Base-by-base conservation (phyloP, 2,113 vertebrate genomes). In the Syngnathus scovelli region DNA sequence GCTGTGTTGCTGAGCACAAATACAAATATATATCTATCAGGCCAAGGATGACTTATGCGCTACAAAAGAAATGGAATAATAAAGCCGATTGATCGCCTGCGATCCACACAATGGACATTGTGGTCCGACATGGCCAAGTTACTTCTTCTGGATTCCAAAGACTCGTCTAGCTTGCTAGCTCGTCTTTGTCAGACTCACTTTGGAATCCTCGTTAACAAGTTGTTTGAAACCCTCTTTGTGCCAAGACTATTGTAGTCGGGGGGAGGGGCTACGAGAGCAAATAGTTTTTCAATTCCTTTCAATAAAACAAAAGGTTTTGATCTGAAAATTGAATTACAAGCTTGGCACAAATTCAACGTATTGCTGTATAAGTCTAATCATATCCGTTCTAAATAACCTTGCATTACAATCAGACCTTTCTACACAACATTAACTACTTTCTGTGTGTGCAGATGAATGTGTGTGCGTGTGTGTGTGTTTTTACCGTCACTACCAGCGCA, bases 21-120 rank as follows among this genome's bases (percentile, higher is more conserved):
- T 62, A 76, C 16, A 79, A 68, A 79, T 58, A 27, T 70, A 62
- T 68, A 78, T 73, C 66, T 68, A 78, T 73, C 66, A 37, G 49
- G 21, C 18, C 27, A 3, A 3, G 59, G 7, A 56, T 54, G 41
- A 23, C 36, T 63, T 52, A 23, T 18, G 11, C 49, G 63, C 16
- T n/a, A 4, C 8, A 19, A 16, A 1, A 38, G 58, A 39, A 38
- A 39, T 37, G 38, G 56, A 38, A 61, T 60, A 39, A 60, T 41
- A 12, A 23, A 4, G 21, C 11, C 12, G 44, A 18, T 46, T 13
- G 58, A 60, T 60, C 36, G 10, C 16, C 15, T 38, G 7, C 18
- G 38, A n/a, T 36, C 7, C 4, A 38, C 36, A 58, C 15, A 15
- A 6, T 56, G 21, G 23, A 33, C 11, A 4, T 27, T 13, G 12